A percentile compares a stretch with the other conserved stretches of the same genome.
These are phyloP conservation scores for Mantis religiosa DNA, from an alignment of 2,888 invertebrate genomes.

Conservation along the genomic window DNA sequence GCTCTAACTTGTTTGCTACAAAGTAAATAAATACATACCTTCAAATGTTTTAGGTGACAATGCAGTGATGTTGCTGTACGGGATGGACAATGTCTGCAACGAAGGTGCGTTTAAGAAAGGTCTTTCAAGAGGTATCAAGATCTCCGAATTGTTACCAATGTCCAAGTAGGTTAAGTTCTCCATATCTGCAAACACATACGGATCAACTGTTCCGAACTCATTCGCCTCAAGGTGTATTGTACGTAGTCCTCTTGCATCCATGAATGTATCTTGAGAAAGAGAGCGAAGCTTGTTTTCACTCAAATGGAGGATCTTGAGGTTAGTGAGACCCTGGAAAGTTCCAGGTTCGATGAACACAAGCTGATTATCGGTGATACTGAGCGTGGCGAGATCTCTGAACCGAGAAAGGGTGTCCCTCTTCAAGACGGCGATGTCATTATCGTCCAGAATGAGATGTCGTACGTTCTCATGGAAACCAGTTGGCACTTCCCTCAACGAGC, in stretches of 20 bases:
- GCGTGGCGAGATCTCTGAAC: not conserved
- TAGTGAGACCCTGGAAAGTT: not conserved
- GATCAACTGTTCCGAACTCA: not conserved
- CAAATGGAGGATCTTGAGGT: not conserved
- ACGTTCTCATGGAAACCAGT: not conserved
- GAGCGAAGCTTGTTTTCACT: not conserved
- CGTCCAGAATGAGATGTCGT: not conserved
- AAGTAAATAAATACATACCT: not conserved
- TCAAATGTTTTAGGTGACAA: not conserved
- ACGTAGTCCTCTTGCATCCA: not conserved
- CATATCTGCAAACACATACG: not conserved
- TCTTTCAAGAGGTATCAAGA: not conserved
- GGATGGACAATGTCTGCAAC: not conserved
- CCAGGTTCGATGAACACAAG: not conserved
- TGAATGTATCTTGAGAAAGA: not conserved
- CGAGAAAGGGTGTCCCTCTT: not conserved
- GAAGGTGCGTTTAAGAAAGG: not conserved
- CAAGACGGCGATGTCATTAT: not conserved
- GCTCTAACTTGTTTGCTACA: too few species aligned
- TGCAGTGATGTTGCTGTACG: not conserved
- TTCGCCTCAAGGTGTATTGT: not conserved
- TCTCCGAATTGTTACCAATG: not conserved
- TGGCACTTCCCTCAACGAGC: not conserved
- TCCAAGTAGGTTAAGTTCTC: not conserved
- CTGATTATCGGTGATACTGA: not conserved